Percentiles rank a stretch among this genome's conserved stretches.
These are phyloP conservation scores for Nettapus auritus DNA, from an alignment of 2,113 vertebrate species.

Conservation along the genomic window DNA sequence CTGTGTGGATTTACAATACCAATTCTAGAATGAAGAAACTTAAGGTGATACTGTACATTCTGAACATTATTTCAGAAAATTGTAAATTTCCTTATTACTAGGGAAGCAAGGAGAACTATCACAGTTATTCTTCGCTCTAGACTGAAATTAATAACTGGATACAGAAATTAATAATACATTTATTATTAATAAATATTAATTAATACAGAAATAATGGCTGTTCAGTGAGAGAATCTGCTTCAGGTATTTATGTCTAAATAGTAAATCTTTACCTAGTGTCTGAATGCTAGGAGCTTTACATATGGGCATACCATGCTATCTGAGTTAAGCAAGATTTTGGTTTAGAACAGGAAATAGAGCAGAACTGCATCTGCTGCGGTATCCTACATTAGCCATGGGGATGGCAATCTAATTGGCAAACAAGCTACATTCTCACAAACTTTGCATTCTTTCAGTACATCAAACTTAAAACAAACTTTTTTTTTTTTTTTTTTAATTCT, in stretches of 20 bases:
- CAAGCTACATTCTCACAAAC: background rate
- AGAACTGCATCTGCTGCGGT: background rate
- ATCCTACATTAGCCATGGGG: background rate
- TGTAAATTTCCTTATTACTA: background rate
- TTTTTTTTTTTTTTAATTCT: background rate
- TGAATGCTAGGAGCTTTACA: background rate
- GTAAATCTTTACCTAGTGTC: background rate
- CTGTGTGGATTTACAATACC: background rate
- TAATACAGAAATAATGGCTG: background rate
- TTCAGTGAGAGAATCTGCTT: background rate
- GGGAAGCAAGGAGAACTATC: background rate
- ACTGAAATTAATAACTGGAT: background rate
- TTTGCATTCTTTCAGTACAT: background rate
- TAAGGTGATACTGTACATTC: background rate
- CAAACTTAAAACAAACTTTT: rapidly evolving
- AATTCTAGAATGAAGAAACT: background rate
- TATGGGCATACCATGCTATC: background rate
- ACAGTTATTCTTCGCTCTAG: background rate
- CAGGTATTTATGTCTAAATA: background rate
- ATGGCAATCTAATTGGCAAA: background rate
- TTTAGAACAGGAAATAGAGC: background rate
- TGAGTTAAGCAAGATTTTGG: rapidly evolving
- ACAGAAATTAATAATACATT: background rate
- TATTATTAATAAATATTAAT: too few relatives aligned
- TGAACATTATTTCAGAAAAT: background rate